Base-by-base conservation (phyloP, 2,113 vertebrate genomes). In the Aegithalos caudatus region DNA sequence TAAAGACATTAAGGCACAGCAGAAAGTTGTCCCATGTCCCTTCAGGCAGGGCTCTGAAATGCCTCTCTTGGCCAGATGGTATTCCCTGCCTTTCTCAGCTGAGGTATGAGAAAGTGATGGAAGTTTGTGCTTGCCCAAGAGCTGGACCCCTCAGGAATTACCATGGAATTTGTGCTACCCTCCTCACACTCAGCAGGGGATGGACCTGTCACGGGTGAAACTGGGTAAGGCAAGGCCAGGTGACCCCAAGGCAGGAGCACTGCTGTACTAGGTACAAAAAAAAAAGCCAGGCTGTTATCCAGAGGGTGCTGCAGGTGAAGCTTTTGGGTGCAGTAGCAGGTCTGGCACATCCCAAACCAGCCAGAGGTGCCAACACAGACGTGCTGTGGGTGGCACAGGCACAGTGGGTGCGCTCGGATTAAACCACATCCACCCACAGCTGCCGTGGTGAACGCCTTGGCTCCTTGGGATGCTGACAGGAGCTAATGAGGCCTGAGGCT, bases 361-460 rank as follows among this genome's bases (percentile, higher is more conserved):
- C 31, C 67, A 27, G 22, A 27, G 35, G n/a, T 28, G 28, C 67
- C 50, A 40, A 8, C 17, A 7, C 23, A 81, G 66, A 31, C 2
- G 8, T 71, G 60, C 78, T 50, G 50, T 9, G 50, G 50, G 58
- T 37, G 54, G 45, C 62, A 61, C 35, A 42, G 47, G 42, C 60
- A 50, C 60, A 27, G 27, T 0, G 1, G 1, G 20, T 11, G 24
- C 0, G 0, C 38, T 33, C 20, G 47, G 45, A 33, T 45, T 47
- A 38, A 86, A 12, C 47, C 64, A 21, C 19, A 2, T 53, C 74
- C 78, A 24, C 71, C 27, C 81, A 44, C 54, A 35, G 35, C 23
- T 42, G 50, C 76, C 4, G 1, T 1, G 15, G 7, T 1, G 37
- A 80, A 14, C 0, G 1, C 16, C 27, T 58, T 29, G 18, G 22